Evolutionary conservation across 2,888 invertebrate genomes (phyloP).

Genomic region (Chromoteleia sp.): DNA sequence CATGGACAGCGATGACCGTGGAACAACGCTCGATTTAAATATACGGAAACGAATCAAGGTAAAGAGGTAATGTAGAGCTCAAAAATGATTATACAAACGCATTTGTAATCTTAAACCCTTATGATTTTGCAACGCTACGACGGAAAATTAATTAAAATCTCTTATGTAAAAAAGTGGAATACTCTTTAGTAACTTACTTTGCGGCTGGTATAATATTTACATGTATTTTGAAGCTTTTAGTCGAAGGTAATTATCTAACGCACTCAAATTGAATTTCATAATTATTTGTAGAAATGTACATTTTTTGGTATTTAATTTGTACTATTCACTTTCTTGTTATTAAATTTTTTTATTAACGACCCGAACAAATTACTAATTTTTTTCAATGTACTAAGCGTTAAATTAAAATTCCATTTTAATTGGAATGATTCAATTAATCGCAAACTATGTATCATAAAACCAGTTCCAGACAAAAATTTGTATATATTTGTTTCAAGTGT

Average conservation of each 20-base stretch:
- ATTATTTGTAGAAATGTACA: conserved; percentile 16
- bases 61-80: conserved; percentile 67
- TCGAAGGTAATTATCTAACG: conserved; percentile 56
- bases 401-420: too few species aligned
- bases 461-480: too few species aligned
- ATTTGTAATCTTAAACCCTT: conserved; percentile 62
- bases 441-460: too few species aligned
- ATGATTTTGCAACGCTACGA: conserved; percentile 57
- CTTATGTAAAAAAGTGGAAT: conserved; percentile 61
- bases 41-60: conserved; percentile 67
- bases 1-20: conserved; percentile 67
- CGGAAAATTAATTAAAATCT: conserved; percentile 66
- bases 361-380: too few species aligned
- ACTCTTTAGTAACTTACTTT: conserved; percentile 59
- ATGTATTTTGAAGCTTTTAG: conserved; percentile 53
- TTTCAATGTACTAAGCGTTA: too few species aligned
- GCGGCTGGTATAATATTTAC: conserved; percentile 58
- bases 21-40: conserved; percentile 68
- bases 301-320: neutral
- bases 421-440: too few species aligned
- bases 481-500: too few species aligned
- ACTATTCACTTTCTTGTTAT: neutral
- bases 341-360: neutral
- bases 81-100: conserved; percentile 65
- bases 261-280: conserved; percentile 49